Evolutionary conservation across 1,140 invertebrate genomes (phyloP).

Genomic region (Hylaeus anthracinus): DNA sequence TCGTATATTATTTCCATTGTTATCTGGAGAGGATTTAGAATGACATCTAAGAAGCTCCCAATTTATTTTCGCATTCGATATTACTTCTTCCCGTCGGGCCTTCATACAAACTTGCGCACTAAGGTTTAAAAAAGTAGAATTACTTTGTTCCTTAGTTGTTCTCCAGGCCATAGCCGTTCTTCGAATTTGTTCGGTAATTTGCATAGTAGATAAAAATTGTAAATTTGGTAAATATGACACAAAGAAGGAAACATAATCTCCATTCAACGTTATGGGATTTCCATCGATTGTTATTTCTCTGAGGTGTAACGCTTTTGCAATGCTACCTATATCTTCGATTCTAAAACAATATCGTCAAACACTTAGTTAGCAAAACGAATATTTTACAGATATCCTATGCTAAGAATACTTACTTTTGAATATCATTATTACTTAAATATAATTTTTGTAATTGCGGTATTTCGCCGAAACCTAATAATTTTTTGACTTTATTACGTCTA

Average conservation of each 20-base stretch:
- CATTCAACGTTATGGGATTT: slow-evolving; percentile 89
- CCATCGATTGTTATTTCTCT: slow-evolving; percentile 92
- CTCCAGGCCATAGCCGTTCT: slow-evolving; percentile 88
- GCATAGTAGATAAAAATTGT: slow-evolving; percentile 86
- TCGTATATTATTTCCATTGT: slow-evolving; percentile 47
- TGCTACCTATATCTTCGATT: slow-evolving; percentile 90
- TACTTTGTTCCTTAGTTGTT: slow-evolving; percentile 87
- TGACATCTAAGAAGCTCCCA: slow-evolving; percentile 89
- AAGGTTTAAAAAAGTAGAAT: slow-evolving; percentile 85
- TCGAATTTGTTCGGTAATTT: slow-evolving; percentile 88
- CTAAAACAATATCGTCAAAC: slow-evolving; percentile 78
- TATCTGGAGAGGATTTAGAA: slow-evolving; percentile 79
- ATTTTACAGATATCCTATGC: background rate
- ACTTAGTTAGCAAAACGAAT: background rate
- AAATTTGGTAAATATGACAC: slow-evolving; percentile 89
- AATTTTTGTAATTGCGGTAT: slow-evolving; percentile 90
- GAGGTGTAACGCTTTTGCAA: slow-evolving; percentile 87
- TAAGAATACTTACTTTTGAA: slow-evolving; percentile 83
- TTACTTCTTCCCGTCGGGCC: slow-evolving; percentile 87
- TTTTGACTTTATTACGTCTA: slow-evolving; percentile 90
- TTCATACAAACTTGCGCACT: slow-evolving; percentile 85
- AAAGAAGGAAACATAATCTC: slow-evolving; percentile 89
- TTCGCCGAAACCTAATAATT: slow-evolving; percentile 89
- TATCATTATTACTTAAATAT: slow-evolving; percentile 93
- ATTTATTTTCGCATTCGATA: slow-evolving; percentile 90